A percentile compares a stretch with the other conserved stretches of the same genome.
These are phyloP conservation scores for Sebastes cheni DNA, from an alignment of 2,797 vertebrate species.

Conservation along the genomic window DNA sequence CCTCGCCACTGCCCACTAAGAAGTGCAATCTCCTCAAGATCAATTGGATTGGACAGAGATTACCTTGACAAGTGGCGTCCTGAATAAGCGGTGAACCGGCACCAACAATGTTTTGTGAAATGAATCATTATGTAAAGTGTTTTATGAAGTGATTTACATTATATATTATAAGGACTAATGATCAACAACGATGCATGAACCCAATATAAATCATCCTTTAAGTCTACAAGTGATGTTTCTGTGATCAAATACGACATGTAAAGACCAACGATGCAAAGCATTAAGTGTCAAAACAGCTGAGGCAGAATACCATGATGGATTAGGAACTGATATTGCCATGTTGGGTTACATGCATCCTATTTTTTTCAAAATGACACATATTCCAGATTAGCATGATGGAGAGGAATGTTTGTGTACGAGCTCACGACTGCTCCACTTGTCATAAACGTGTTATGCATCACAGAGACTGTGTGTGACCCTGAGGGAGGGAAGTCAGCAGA, in stretches of 20 bases:
- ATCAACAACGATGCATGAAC: constrained; percentile 1
- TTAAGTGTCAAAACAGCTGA: constrained; percentile 21
- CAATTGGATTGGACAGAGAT: constrained; percentile 83
- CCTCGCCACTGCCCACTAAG: constrained; percentile 66
- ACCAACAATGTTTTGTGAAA: constrained; percentile 12
- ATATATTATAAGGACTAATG: constrained; percentile 2
- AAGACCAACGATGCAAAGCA: constrained; percentile 24
- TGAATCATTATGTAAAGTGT: constrained; percentile 6
- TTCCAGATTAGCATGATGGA: constrained; percentile 54
- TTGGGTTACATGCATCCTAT: constrained; percentile 12
- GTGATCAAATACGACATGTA: constrained; percentile 10
- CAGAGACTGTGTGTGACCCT: constrained; percentile 57
- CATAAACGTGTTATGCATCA: constrained; percentile 62
- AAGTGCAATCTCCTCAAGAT: constrained; percentile 75
- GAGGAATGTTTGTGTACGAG: constrained; percentile 45
- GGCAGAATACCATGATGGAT: constrained; percentile 36
- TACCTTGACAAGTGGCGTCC: constrained; percentile 63
- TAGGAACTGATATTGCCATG: constrained; percentile 11
- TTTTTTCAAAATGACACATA: constrained; percentile 37
- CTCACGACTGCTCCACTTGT: constrained; percentile 20
- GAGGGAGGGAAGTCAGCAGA: constrained; percentile 40
- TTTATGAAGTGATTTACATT: constrained; percentile 19
- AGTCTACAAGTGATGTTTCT: constrained; percentile 8
- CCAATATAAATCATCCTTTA: constrained; percentile 17
- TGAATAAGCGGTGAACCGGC: constrained; percentile 40